Evolutionary conservation across 1,140 invertebrate species (phyloP).

Genomic region (Drosophila seguyi): DNA sequence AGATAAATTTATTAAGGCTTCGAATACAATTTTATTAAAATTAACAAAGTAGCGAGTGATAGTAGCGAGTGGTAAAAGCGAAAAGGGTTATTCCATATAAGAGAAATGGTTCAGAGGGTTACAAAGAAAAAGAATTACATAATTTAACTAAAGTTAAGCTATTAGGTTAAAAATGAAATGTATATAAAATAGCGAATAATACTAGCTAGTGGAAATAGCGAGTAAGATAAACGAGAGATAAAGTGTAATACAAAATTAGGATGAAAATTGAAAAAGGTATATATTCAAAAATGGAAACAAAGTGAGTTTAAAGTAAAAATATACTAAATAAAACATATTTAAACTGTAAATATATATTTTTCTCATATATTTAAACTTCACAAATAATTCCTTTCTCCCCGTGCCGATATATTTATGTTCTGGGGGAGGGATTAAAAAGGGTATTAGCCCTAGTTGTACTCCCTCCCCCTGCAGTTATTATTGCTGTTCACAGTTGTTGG

Average conservation of each 20-base stretch:
- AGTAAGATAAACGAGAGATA: too few relatives aligned
- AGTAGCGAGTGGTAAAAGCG: background rate
- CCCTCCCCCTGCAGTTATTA: background rate
- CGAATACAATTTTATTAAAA: background rate
- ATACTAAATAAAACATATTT: background rate
- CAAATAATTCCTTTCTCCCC: background rate
- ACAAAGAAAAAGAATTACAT: too few relatives aligned
- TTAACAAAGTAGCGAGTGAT: background rate
- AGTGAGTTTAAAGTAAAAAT: background rate
- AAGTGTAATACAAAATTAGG: too few relatives aligned
- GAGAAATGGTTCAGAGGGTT: background rate
- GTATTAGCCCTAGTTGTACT: slow-evolving; percentile 65
- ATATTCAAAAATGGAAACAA: too few relatives aligned
- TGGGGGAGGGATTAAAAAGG: slow-evolving; percentile 66
- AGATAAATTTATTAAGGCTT: background rate
- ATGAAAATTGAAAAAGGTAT: too few relatives aligned
- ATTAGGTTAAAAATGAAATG: too few relatives aligned
- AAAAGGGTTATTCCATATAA: background rate
- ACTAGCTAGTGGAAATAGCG: background rate
- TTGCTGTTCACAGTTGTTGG: slow-evolving; percentile 36
- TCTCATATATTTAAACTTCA: background rate
- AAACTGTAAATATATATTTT: too few relatives aligned
- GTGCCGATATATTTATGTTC: slow-evolving; percentile 61
- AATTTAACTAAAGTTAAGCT: too few relatives aligned
- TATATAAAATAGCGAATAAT: background rate